Conservation (phyloP, 2,888 invertebrate species). For the Lomographa bimaculata region DNA sequence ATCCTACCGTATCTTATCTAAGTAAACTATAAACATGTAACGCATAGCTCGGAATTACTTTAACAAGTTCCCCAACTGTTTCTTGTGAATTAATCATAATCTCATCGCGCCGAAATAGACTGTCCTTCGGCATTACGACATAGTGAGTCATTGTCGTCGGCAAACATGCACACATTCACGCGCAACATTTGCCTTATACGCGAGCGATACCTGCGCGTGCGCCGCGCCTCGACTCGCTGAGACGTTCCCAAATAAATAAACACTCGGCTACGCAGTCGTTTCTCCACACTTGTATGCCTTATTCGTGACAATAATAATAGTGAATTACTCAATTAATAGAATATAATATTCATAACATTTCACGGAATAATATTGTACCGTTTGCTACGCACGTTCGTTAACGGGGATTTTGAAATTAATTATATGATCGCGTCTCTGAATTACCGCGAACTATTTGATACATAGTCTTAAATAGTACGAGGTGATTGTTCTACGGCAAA, state of each 20-base stretch:
- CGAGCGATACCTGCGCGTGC: constrained; percentile 49
- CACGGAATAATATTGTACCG: constrained; percentile 50
- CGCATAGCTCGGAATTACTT: constrained; percentile 23
- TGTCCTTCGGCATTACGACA: constrained; percentile 72
- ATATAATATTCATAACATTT: constrained; percentile 54
- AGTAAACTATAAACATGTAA: constrained; percentile 19
- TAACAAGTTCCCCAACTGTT: constrained; percentile 32
- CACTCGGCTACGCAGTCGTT: constrained; percentile 64
- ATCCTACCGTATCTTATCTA: constrained; percentile 27
- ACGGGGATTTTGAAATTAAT: constrained; percentile 5
- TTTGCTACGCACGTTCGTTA: constrained; percentile 27
- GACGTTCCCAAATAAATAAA: constrained; percentile 68
- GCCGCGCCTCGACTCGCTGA: constrained; percentile 34
- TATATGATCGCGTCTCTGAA: constrained; percentile 9
- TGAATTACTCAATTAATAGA: constrained; percentile 50
- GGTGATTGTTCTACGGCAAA: constrained; percentile 16
- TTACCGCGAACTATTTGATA: constrained; percentile 15
- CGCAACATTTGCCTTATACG: constrained; percentile 61
- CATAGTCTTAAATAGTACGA: constrained; percentile 3
- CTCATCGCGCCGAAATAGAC: constrained; percentile 77
- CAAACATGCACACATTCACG: constrained; percentile 57
- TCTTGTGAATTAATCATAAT: constrained; percentile 63
- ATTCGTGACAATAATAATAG: constrained; percentile 52
- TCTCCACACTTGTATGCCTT: constrained; percentile 72
- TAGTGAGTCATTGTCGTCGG: constrained; percentile 70